A percentile compares a stretch with the other conserved stretches of the same genome.
phyloP scores from a whole-genome alignment of 23 tunicate species.

The Diplosoma virens region DNA sequence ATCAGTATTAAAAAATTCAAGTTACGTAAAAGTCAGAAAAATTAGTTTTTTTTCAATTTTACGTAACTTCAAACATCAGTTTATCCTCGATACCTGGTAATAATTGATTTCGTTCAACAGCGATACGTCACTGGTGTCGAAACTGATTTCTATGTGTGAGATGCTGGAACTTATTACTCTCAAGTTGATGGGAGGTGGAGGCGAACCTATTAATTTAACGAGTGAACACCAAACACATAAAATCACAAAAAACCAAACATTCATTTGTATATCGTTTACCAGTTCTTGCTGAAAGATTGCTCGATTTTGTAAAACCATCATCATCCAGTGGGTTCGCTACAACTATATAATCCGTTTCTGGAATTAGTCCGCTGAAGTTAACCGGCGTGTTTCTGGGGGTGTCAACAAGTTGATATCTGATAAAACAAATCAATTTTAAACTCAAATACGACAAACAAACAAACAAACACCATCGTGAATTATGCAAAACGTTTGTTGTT shows the following conservation, averaged over 20 bases:
- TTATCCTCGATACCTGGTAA: background rate
- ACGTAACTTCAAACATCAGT: no score
- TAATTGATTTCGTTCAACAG: background rate
- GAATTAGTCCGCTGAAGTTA: slow-evolving; percentile 2
- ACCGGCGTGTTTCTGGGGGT: background rate
- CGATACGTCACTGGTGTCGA: background rate
- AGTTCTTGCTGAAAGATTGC: slow-evolving; percentile 7
- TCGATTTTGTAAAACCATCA: background rate
- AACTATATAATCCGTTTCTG: slow-evolving; percentile 32
- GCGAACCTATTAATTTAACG: background rate
- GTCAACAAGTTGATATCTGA: background rate
- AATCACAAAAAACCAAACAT: background rate
- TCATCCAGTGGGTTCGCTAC: background rate
- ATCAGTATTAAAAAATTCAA: no score
- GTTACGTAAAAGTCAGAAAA: no score
- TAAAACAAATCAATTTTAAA: no score
- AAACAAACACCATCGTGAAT: no score
- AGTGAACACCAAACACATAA: no score
- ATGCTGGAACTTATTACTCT: background rate
- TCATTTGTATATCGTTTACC: background rate
- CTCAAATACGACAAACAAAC: no score
- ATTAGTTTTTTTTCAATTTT: no score
- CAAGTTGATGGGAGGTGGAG: slow-evolving; percentile 7
- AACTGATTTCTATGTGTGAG: background rate
- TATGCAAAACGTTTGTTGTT: no score